Evolutionary conservation across 2,113 vertebrate species (phyloP), one percentile per base, ranked within the genome.

Genomic region (Grus americana): DNA sequence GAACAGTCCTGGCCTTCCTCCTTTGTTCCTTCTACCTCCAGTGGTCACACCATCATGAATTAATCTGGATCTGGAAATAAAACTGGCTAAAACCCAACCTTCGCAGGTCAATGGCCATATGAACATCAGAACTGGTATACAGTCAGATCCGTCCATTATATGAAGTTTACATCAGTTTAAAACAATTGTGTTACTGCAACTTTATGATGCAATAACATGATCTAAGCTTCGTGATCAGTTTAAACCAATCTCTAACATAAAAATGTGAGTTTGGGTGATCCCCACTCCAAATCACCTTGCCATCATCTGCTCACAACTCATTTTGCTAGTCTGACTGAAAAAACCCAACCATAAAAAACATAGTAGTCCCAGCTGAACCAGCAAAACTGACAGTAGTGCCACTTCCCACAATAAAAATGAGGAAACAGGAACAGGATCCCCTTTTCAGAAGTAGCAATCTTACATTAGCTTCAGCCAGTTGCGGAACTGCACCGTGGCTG

Each of bases 31-130:
- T 11, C 0, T 8, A 22, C 24, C 63, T 47, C 50, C 46, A 73
- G 72, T 1, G 0, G 15, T 36, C 23, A 6, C 58, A 8, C 3
- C 59, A 29, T 3, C 71, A 73, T 6, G 14, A 12, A 70, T 38
- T 44, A 55, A 91, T 76, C 61, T 18, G 14, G 1, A 12, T 18
- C 22, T 47, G 49, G 67, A 57, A 88, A 86, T 15, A 85, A n/a
- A 61, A 18, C 23, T 5, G 38, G 22, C 32, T 34, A 15, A 79
- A 59, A 75, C 29, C 9, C 57, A 50, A 4, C 11, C 65, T 62
- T 63, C 19, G 6, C 15, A 55, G 68, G 55, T 68, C 80, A 84
- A 27, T 3, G 9, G 55, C 63, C 22, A 1, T 20, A 24, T 1
- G 15, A 52, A 46, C 27, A 20, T 58, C 65, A 81, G 36, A 86